These are phyloP conservation scores for Lophochroa leadbeateri DNA, from an alignment of 2,113 vertebrate species.

Conservation along the genomic window DNA sequence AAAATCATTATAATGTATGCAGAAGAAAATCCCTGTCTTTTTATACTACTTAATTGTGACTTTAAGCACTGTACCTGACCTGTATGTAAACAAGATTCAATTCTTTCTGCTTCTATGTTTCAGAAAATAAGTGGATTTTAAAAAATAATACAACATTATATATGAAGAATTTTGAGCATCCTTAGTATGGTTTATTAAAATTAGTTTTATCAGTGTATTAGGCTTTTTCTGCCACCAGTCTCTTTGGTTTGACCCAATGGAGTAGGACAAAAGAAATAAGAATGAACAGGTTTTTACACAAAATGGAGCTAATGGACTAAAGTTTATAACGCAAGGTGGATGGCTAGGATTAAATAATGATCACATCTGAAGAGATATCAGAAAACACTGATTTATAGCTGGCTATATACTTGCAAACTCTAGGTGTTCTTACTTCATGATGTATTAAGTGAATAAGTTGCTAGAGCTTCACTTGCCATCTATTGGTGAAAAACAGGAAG, in stretches of 20 bases:
- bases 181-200: neutral
- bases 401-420: neutral
- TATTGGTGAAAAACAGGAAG: constrained; percentile 35
- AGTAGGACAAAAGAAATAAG: neutral
- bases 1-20: neutral
- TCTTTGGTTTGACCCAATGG: neutral
- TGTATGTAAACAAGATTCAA: neutral
- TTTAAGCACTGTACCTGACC: neutral
- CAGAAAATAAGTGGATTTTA: neutral
- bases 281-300: neutral
- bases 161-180: neutral
- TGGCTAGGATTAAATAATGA: neutral
- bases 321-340: neutral
- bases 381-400: neutral
- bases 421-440: neutral
- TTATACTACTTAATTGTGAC: neutral
- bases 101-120: neutral
- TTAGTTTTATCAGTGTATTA: neutral
- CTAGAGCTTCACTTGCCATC: constrained; percentile 53
- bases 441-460: neutral
- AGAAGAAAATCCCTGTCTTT: neutral
- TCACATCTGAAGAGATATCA: neutral
- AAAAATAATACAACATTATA: neutral
- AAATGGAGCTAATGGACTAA: neutral
- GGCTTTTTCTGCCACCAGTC: neutral